A percentile compares a stretch with the other conserved stretches of the same genome.
These are phyloP conservation scores for Callochromis pleurospilus DNA, from an alignment of 2,113 vertebrate species.

Conservation along the genomic window DNA sequence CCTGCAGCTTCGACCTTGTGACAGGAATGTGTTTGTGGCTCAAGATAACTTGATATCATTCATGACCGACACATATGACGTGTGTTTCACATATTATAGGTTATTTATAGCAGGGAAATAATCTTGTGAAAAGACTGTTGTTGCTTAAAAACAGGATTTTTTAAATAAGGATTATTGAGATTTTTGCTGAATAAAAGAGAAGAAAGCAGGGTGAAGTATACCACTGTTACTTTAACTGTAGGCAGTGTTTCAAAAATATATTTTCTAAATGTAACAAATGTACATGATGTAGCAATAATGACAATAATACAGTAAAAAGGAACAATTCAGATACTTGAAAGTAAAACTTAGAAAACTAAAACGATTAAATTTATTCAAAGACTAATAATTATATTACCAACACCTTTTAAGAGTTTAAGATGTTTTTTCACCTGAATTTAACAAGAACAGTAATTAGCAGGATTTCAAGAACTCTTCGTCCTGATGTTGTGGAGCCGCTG, in stretches of 20 bases:
- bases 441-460: not conserved
- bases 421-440: not conserved
- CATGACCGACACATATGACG: not conserved
- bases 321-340: not conserved
- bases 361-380: not conserved
- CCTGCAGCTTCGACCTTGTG: not conserved
- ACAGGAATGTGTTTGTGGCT: not conserved
- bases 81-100: not conserved
- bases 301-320: not conserved
- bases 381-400: not conserved
- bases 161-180: fast-evolving
- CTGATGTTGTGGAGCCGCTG: not conserved
- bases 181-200: not conserved
- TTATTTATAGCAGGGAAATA: not conserved
- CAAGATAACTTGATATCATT: not conserved
- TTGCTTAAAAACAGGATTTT: not conserved
- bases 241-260: not conserved
- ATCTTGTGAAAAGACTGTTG: not conserved
- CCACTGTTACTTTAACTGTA: not conserved
- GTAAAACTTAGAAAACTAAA: not conserved
- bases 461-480: not conserved
- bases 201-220: not conserved
- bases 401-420: not conserved
- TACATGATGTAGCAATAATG: not conserved
- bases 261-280: fast-evolving